Percentiles rank a stretch among this genome's conserved stretches.
These are phyloP conservation scores for Cheilosia soror DNA, from an alignment of 2,888 invertebrate species.

Conservation along the genomic window DNA sequence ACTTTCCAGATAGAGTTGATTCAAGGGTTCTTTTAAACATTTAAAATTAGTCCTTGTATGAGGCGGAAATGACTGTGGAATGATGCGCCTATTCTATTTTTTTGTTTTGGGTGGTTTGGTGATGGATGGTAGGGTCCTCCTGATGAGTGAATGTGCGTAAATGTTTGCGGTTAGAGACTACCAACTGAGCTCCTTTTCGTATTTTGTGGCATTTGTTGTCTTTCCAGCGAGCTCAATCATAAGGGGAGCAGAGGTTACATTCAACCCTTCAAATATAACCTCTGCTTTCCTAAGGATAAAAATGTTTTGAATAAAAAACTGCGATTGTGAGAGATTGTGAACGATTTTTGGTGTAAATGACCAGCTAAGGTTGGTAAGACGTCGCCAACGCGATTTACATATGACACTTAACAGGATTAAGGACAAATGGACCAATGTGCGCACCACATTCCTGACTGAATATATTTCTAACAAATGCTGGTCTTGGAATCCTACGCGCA, in stretches of 20 bases:
- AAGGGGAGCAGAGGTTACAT: slow-evolving; percentile 1
- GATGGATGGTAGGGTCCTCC: slow-evolving; percentile 53
- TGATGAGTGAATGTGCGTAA: slow-evolving; percentile 51
- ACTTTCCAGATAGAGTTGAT: slow-evolving; percentile 35
- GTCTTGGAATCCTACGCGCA: too few species aligned
- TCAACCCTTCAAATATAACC: not conserved
- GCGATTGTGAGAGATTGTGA: slow-evolving; percentile 43
- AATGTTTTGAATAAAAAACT: slow-evolving; percentile 27
- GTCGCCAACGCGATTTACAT: too few species aligned
- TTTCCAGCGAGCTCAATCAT: slow-evolving; percentile 1
- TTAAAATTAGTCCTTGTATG: slow-evolving; percentile 63
- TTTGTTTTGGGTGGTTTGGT: not conserved
- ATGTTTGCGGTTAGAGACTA: slow-evolving; percentile 48
- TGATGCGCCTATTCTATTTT: not conserved
- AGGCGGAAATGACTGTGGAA: slow-evolving; percentile 27
- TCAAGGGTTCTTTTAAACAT: slow-evolving; percentile 53
- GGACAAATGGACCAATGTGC: too few species aligned
- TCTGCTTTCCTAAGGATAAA: not conserved
- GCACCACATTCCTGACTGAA: too few species aligned
- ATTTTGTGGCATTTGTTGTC: slow-evolving; percentile 23
- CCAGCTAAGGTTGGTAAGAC: too few species aligned
- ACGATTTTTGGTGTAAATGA: slow-evolving; percentile 6
- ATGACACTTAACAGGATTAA: too few species aligned
- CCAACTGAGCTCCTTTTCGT: slow-evolving; percentile 43
- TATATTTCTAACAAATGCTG: too few species aligned